These are phyloP conservation scores for Cavia porcellus DNA, from an alignment of 2,113 vertebrate species.

Conservation along the genomic window DNA sequence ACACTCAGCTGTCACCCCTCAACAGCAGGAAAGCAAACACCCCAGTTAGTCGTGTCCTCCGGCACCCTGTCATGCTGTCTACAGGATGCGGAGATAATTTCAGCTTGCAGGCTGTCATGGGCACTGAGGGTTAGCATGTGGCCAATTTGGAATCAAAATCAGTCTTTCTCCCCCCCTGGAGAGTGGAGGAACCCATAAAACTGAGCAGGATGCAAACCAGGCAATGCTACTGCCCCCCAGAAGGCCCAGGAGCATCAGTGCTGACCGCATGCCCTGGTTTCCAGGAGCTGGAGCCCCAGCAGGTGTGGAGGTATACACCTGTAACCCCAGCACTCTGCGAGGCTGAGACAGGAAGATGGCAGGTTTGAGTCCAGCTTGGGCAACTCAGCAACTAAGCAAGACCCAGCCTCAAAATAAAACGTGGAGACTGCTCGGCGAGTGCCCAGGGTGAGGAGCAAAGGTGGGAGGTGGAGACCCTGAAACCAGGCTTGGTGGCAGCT, in stretches of 20 bases:
- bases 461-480: not conserved
- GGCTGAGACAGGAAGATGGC: not conserved
- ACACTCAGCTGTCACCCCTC: not conserved
- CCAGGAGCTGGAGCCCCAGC: not conserved
- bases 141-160: not conserved
- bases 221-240: not conserved
- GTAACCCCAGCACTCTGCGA: not conserved
- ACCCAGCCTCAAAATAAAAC: not conserved
- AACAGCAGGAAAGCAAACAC: not conserved
- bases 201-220: not conserved
- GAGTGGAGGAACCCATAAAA: not conserved
- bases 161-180: not conserved
- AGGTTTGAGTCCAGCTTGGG: not conserved
- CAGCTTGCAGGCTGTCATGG: accelerated
- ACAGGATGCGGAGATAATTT: not conserved
- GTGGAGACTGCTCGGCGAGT: not conserved
- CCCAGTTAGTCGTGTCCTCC: not conserved
- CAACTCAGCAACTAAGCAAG: not conserved
- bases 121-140: not conserved
- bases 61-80: not conserved
- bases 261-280: not conserved
- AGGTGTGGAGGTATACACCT: not conserved
- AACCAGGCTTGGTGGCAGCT: not conserved
- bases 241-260: not conserved
- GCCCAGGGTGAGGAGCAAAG: not conserved